These are phyloP conservation scores for Telenomus remus DNA, from an alignment of 1,140 invertebrate species.

Conservation along the genomic window DNA sequence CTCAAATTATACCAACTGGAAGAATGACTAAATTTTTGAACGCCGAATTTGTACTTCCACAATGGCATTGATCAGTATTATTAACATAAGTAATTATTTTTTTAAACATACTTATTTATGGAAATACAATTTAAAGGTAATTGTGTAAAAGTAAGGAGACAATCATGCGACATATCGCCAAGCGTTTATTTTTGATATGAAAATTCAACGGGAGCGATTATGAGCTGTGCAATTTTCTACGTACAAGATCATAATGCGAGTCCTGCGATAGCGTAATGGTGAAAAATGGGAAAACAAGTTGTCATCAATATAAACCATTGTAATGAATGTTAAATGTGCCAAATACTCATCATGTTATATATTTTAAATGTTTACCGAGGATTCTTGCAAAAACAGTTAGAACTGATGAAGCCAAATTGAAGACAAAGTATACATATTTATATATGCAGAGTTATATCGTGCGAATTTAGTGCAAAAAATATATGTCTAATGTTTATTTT, in stretches of 20 bases:
- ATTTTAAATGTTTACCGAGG: conserved; percentile 70
- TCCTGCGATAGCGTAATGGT: conserved; percentile 57
- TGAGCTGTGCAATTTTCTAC: not conserved
- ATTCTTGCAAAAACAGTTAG: conserved; percentile 44
- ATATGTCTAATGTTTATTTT: no score
- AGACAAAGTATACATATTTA: conserved; percentile 62
- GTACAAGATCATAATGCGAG: conserved; percentile 60
- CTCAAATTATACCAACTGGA: not conserved
- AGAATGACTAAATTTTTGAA: not conserved
- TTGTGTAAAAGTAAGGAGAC: conserved; percentile 23
- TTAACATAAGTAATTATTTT: conserved; percentile 25
- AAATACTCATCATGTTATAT: conserved; percentile 72
- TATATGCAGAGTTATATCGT: conserved; percentile 62
- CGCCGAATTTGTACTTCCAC: not conserved
- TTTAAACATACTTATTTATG: conserved; percentile 7
- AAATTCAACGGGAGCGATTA: no score
- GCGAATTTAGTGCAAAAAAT: not conserved
- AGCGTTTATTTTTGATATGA: conserved; percentile 31
- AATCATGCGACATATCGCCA: conserved; percentile 48
- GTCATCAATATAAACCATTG: conserved; percentile 54
- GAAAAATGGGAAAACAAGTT: conserved; percentile 50
- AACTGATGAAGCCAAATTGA: conserved; percentile 25
- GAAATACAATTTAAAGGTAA: not conserved
- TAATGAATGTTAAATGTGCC: conserved; percentile 72
- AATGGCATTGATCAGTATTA: conserved; percentile 29